Percentiles rank a stretch among this genome's conserved stretches.
Conservation (phyloP, 2,113 vertebrate genomes). For the Dendropsophus ebraccatus region DNA sequence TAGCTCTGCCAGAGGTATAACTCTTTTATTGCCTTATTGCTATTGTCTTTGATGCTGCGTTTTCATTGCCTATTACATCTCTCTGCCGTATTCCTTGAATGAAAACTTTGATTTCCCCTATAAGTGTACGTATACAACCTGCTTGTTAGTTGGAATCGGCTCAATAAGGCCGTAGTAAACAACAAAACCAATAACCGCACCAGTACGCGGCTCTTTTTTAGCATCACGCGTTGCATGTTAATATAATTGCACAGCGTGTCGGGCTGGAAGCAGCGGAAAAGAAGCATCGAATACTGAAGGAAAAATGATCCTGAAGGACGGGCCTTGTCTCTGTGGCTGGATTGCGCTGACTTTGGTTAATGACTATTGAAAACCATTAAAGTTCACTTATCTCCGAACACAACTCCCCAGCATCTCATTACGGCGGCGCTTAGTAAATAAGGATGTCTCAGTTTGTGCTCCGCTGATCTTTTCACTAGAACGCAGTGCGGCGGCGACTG, state of each 20-base stretch:
- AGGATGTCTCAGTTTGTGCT: slow-evolving; percentile 52
- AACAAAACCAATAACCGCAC: background rate
- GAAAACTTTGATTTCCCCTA: too few relatives aligned
- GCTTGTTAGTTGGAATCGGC: background rate
- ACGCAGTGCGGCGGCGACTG: background rate
- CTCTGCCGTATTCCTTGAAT: too few relatives aligned
- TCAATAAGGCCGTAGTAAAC: background rate
- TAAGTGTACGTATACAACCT: too few relatives aligned
- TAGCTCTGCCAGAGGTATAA: too few relatives aligned
- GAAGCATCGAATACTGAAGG: background rate
- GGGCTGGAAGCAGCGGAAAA: background rate
- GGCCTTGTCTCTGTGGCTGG: slow-evolving; percentile 45
- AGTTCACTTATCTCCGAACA: slow-evolving; percentile 64
- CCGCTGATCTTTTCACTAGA: slow-evolving; percentile 47
- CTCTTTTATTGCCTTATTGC: too few relatives aligned
- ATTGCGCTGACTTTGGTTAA: slow-evolving; percentile 59
- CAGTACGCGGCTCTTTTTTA: background rate
- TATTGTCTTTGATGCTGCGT: too few relatives aligned
- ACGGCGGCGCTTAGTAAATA: slow-evolving; percentile 56
- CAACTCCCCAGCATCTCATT: slow-evolving; percentile 62
- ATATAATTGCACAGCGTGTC: slow-evolving; percentile 33
- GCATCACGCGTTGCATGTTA: slow-evolving; percentile 1
- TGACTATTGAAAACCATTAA: slow-evolving; percentile 69
- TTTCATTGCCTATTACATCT: too few relatives aligned
- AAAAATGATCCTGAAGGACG: slow-evolving; percentile 19